Evolutionary conservation across 2,888 invertebrate species (phyloP), one percentile per base, ranked within the genome.

Genomic region (Caenorhabditis sp.): DNA sequence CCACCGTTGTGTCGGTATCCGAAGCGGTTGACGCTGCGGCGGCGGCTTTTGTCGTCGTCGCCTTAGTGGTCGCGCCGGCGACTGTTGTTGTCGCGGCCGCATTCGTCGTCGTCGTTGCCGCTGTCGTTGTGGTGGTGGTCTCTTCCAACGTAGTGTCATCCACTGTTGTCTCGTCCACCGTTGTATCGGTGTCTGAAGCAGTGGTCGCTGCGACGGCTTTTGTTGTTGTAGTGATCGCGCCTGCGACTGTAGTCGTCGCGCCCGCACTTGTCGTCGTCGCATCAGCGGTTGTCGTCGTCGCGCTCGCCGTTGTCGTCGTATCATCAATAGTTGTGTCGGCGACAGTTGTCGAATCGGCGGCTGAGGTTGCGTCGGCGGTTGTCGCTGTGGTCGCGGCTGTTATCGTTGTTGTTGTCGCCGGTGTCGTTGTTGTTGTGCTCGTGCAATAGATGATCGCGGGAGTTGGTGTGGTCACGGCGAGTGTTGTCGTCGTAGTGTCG

Each of bases 91-190:
- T 21, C 3, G 12, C 54, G 12, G 54, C n/a, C 14, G 43, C 14
- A 5, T 6, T 17, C 6, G 43, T 43, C 17, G 5, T 43, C 10
- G 43, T 21, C 55, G 31, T 51, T 17, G 43, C 68, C 27, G 14
- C 31, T 26, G 37, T 31, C 21, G 49, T 60, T 26, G 49, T 62
- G n/a, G 51, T 51, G 14, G 49, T 19, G 19, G 51, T 17, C 10
- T 1, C 27, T 24, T 50, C 23, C 12, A 24, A 12, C 4, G 23
- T 51, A 21, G 51, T 51, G 3, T 21, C 23, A 43, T 23, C 26
- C 21, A 24, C 57, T 10, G 60, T 69, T 53, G 63, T 57, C 26
- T 53, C 55, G 1, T 53, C 66, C 0, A 31, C 31, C 10, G 31
- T 43, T 43, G 43, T 43, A 17, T 43, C 50, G 3, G 23, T 57